Evolutionary conservation across 2,888 invertebrate genomes (phyloP), one percentile per base, ranked within the genome.

Genomic region (Drosophila pseudotalamancana): DNA sequence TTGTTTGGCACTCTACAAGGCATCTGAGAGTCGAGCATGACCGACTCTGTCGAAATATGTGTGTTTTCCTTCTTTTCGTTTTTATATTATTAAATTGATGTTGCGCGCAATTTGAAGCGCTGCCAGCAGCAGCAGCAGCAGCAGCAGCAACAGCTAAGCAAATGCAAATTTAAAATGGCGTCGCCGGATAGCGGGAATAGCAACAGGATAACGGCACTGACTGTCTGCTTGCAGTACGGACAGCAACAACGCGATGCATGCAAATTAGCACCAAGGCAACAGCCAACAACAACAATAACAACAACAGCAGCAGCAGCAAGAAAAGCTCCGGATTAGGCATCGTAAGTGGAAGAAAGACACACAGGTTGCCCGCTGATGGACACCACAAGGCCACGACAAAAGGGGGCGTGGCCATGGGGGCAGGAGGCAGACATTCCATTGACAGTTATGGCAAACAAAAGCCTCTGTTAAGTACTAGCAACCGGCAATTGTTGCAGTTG

Each of bases 21-120:
- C 29, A 29, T 43, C 11, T 5, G 0, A 1, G 0, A 11, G 14
- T 11, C 25, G n/a, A 3, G 27, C 9, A 0, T 8, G 16, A 3
- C 6, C 27, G 9, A 5, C 40, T 6, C 9, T 6, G 6, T 16
- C 9, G 6, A 25, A 12, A 14, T 25, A 16, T 12, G n/a, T 21
- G 19, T n/a, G 6, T 37, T n/a, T 31, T 4, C 31, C 3, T 40
- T 32, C 46, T n/a, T 37, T 31, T 9, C n/a, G 6, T 14, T 14
- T 23, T 25, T 32, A 6, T 71, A 50, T 66, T 73, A 84, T 87
- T 67, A 77, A 81, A 87, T 81, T 84, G 74, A 81, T 81, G 81
- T 84, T 77, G 85, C 60, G 64, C 50, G 72, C 87, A 84, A 68
- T 72, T 65, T 85, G 31, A 62, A 75, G 59, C 59, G 45, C 54